phyloP scores from a whole-genome alignment of 2,888 invertebrate species.

The Drosophila atripex region DNA sequence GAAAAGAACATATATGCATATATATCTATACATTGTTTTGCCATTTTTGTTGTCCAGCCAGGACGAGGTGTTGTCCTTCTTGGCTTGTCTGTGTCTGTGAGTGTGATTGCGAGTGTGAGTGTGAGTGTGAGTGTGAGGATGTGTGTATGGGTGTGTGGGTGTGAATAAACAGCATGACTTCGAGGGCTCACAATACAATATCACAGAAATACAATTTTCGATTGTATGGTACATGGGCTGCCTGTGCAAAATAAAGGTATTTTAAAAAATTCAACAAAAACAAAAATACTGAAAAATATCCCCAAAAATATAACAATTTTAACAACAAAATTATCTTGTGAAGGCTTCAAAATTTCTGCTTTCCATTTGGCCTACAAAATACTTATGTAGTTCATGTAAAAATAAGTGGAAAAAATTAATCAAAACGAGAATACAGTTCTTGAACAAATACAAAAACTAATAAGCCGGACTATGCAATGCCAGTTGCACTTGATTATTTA shows the following conservation, averaged over 20 bases:
- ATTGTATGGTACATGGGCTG: slow-evolving; percentile 36
- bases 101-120: slow-evolving; percentile 27
- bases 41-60: slow-evolving; percentile 19
- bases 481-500: slow-evolving; percentile 45
- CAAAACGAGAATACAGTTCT: neutral
- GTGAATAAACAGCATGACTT: slow-evolving; percentile 43
- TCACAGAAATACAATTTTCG: slow-evolving; percentile 13
- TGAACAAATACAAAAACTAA: neutral
- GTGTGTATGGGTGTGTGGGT: slow-evolving; percentile 20
- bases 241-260: slow-evolving; percentile 24
- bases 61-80: neutral
- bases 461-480: slow-evolving; percentile 32
- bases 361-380: too few species aligned
- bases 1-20: slow-evolving; percentile 49
- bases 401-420: neutral
- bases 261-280: slow-evolving; percentile 2
- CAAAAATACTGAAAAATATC: neutral
- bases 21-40: slow-evolving; percentile 39
- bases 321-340: too few species aligned
- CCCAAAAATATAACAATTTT: neutral
- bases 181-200: slow-evolving; percentile 22
- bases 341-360: neutral
- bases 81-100: slow-evolving; percentile 39
- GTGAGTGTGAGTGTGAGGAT: slow-evolving; percentile 16
- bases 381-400: too few species aligned